These are phyloP conservation scores for Willowsia nigromaculata DNA, from an alignment of 2,888 invertebrate genomes.

Conservation along the genomic window DNA sequence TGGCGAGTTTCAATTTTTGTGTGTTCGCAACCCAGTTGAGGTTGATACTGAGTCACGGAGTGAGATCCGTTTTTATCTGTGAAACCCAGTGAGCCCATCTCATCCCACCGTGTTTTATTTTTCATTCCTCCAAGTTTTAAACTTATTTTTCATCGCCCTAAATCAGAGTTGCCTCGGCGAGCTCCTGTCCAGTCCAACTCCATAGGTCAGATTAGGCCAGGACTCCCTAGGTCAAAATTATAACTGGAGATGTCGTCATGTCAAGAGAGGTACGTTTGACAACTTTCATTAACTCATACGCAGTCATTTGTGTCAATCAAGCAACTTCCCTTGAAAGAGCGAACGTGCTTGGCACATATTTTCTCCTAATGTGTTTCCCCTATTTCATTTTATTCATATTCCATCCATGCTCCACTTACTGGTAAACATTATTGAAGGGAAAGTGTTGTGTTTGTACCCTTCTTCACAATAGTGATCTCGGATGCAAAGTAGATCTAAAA, in stretches of 20 bases:
- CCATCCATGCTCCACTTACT: neutral
- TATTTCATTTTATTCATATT: too few relatives aligned
- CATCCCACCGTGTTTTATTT: slow-evolving; percentile 18
- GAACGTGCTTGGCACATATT: too few relatives aligned
- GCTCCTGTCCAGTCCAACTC: slow-evolving; percentile 70
- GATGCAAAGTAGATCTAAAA: slow-evolving; percentile 28
- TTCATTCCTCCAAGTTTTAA: slow-evolving; percentile 10
- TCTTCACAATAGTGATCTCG: slow-evolving; percentile 8
- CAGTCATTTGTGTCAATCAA: neutral
- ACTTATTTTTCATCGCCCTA: slow-evolving; percentile 40
- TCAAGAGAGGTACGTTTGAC: slow-evolving; percentile 82
- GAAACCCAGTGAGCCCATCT: slow-evolving; percentile 61
- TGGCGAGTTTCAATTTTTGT: slow-evolving; percentile 63
- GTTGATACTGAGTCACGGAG: slow-evolving; percentile 65
- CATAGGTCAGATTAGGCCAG: slow-evolving; percentile 73
- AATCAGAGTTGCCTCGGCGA: slow-evolving; percentile 65
- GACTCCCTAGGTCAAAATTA: slow-evolving; percentile 80
- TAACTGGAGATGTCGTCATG: slow-evolving; percentile 82
- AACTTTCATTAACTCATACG: neutral
- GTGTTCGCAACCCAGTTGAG: slow-evolving; percentile 64
- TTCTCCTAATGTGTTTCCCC: too few relatives aligned
- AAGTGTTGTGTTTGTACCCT: neutral
- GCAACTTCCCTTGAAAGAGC: too few relatives aligned
- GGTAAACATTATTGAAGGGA: neutral
- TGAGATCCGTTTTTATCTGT: slow-evolving; percentile 63